Percentiles rank a stretch among this genome's conserved stretches.
phyloP scores from a whole-genome alignment of 2,888 invertebrate genomes.

The Morpho helenor region DNA sequence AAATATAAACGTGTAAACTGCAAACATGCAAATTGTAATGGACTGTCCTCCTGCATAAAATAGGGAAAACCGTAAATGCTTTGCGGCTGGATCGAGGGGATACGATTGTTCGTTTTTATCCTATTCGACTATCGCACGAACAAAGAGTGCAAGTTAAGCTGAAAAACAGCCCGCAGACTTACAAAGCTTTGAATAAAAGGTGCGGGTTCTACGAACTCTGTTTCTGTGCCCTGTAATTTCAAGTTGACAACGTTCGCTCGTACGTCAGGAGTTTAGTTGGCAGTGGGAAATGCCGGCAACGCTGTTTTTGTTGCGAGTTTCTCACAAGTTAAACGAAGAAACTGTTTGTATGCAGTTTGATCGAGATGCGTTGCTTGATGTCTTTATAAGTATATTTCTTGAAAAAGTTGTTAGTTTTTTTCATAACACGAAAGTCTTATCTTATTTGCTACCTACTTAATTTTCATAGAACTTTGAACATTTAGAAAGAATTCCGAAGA shows the following conservation, averaged over 20 bases:
- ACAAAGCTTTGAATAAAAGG: constrained; percentile 60
- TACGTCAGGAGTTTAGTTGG: constrained; percentile 29
- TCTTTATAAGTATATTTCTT: not conserved
- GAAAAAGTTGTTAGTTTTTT: no score
- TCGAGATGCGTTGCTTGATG: constrained; percentile 4
- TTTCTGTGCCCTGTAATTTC: constrained; percentile 57
- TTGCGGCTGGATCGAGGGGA: constrained; percentile 18
- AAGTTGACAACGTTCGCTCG: constrained; percentile 45
- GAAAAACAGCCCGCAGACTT: constrained; percentile 46
- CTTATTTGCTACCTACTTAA: no score
- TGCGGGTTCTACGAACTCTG: constrained; percentile 38
- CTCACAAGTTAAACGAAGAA: constrained; percentile 22
- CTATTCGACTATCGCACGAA: constrained; percentile 44
- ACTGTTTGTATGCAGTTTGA: constrained; percentile 1
- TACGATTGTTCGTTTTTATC: constrained; percentile 34
- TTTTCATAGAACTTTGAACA: no score
- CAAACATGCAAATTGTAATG: not conserved
- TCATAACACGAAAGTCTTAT: no score
- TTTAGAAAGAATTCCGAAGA: no score
- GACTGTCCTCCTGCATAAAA: constrained; percentile 11
- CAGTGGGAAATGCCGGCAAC: constrained; percentile 29
- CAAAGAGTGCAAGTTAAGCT: constrained; percentile 55
- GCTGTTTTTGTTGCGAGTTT: constrained; percentile 32
- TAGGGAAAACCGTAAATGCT: constrained; percentile 23
- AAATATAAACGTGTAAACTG: not conserved